Percentiles rank a stretch among this genome's conserved stretches.
Evolutionary conservation across 2,113 vertebrate genomes (phyloP).

Genomic region (Lycaon pictus): DNA sequence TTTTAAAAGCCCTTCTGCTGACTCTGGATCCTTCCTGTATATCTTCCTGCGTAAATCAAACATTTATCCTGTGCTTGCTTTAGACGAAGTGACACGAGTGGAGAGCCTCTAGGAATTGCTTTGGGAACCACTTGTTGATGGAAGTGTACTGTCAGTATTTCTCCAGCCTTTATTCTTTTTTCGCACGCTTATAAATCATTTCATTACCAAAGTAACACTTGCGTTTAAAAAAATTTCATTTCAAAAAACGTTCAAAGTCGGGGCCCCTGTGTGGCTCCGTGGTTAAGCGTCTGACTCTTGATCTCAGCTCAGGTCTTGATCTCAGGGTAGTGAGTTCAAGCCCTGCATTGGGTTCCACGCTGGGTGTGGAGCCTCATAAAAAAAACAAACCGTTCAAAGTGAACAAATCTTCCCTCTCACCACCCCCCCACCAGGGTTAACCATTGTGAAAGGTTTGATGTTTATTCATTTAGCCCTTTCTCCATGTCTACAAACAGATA

Average conservation of each 20-base stretch:
- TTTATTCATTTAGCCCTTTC: neutral
- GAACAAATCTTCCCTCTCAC: rapidly evolving
- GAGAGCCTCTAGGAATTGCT: neutral
- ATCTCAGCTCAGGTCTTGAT: neutral
- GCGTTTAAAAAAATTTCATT: neutral
- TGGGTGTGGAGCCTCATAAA: neutral
- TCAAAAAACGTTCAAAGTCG: neutral
- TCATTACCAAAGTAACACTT: neutral
- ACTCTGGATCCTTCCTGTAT: rapidly evolving
- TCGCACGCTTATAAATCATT: neutral
- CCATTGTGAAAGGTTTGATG: neutral
- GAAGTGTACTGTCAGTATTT: neutral
- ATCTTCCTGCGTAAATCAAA: neutral
- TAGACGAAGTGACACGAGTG: neutral
- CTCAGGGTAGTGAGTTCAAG: neutral
- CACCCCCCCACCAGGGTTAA: neutral
- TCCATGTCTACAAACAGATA: neutral
- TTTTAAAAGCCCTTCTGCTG: neutral
- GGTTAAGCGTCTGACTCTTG: neutral
- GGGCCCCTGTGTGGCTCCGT: neutral
- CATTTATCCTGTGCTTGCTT: neutral
- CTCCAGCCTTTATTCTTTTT: neutral
- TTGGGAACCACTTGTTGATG: neutral
- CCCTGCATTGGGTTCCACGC: neutral
- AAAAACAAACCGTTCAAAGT: neutral